phyloP scores from a whole-genome alignment of 1,140 invertebrate species.

The Drosophila pachea region DNA sequence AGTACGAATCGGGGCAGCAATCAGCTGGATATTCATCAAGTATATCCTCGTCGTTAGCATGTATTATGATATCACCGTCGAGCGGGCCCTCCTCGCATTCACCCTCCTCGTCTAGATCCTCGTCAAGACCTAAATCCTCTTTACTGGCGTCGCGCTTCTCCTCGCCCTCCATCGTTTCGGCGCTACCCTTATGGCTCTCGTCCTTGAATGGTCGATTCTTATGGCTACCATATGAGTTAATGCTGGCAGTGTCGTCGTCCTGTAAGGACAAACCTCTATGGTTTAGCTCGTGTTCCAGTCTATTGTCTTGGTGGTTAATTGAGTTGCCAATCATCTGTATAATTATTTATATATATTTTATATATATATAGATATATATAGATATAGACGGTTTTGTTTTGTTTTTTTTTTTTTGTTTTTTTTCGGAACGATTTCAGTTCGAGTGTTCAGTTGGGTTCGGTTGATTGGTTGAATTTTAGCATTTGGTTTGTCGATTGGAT shows the following conservation, averaged over 20 bases:
- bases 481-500: slow-evolving; percentile 50
- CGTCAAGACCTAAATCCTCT: slow-evolving; percentile 84
- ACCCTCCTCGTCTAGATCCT: slow-evolving; percentile 80
- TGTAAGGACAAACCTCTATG: slow-evolving; percentile 83
- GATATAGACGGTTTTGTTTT: slow-evolving; percentile 16
- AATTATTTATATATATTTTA: slow-evolving; percentile 58
- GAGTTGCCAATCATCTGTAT: slow-evolving; percentile 82
- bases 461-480: slow-evolving; percentile 57
- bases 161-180: slow-evolving; percentile 89
- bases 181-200: slow-evolving; percentile 92
- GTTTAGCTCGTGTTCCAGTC: slow-evolving; percentile 86
- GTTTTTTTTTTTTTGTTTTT: slow-evolving; percentile 24
- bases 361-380: slow-evolving; percentile 15
- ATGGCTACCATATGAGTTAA: slow-evolving; percentile 95
- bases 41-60: slow-evolving; percentile 83
- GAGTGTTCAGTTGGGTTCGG: slow-evolving; percentile 66
- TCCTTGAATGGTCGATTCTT: slow-evolving; percentile 93
- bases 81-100: slow-evolving; percentile 81
- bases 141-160: slow-evolving; percentile 94
- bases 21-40: slow-evolving; percentile 92
- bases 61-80: slow-evolving; percentile 82
- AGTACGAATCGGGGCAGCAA: slow-evolving; percentile 94
- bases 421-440: slow-evolving; percentile 63
- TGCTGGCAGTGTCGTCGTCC: slow-evolving; percentile 88
- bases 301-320: slow-evolving; percentile 87